Conservation (phyloP, 2,113 vertebrate genomes). For the Manacus vitellinus region DNA sequence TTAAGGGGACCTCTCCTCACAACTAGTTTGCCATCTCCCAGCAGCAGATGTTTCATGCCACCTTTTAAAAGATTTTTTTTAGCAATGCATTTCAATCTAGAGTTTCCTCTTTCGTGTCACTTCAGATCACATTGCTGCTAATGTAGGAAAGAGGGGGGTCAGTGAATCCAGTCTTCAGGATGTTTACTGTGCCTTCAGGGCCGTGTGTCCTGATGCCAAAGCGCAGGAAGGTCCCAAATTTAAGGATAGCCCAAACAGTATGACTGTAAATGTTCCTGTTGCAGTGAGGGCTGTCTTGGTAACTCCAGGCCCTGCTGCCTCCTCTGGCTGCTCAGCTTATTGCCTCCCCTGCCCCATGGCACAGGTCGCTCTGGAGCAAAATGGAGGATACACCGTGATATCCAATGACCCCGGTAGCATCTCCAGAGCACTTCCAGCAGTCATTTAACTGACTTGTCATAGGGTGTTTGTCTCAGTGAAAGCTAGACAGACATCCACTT, state of each 20-base stretch:
- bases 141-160: neutral
- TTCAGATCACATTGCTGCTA: neutral
- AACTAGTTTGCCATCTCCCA: neutral
- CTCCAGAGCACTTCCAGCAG: conserved; percentile 5
- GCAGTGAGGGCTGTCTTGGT: neutral
- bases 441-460: neutral
- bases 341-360: neutral
- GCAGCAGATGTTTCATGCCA: neutral
- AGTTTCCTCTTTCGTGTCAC: neutral
- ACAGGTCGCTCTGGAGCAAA: neutral
- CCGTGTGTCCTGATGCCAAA: fast-evolving
- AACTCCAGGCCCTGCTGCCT: neutral
- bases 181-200: neutral
- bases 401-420: neutral
- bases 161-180: neutral
- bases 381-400: neutral
- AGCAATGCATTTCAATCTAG: neutral
- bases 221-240: neutral
- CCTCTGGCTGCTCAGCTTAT: neutral
- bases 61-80: neutral
- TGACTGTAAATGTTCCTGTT: neutral
- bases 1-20: neutral
- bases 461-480: neutral
- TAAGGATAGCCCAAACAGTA: neutral
- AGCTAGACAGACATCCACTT: neutral